Evolutionary conservation across 2,797 vertebrate genomes (phyloP), one percentile per base, ranked within the genome.

Genomic region (Lemur catta): DNA sequence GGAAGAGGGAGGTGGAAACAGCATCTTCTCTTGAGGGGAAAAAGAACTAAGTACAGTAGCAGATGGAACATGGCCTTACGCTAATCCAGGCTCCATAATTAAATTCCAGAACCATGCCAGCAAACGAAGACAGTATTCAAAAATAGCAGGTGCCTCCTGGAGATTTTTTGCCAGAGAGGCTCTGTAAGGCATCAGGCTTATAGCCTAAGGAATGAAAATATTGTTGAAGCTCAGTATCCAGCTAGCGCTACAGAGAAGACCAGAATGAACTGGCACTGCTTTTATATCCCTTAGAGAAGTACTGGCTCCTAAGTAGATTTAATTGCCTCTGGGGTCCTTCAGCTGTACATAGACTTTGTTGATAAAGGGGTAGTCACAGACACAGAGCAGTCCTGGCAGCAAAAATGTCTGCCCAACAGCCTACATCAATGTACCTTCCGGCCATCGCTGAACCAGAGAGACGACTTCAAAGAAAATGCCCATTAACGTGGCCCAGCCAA

Each of bases 51-150:
- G 97, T 94, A 88, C 80, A 94, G 91, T 72, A 94, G 97, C 97
- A 97, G 97, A 97, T 97, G 96, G 97, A 96, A 95, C 94, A 89
- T 75, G 90, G 94, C 95, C 94, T 96, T 94, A 93, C 65, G 80
- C 89, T 97, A 96, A 97, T 97, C 92, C 94, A 82, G 93, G 67
- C 72, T 91, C 92, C 94, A 88, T 97, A 97, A 96, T 97, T 97
- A 97, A 93, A 96, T 96, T 93, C 91, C 11, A 9, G 95, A 95
- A 76, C 63, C 78, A 72, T n/a, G 91, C 92, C 96, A 97, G 87
- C 69, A 93, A 92, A 93, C 85, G 84, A 96, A 96, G 92, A 92
- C 1, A 0, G 41, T 67, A 69, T 92, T 97, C 92, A 97, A 96
- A 98, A 96, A 91, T 93, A 97, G 94, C 93, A 96, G 92, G 94